A percentile compares a stretch with the other conserved stretches of the same genome.
These are phyloP conservation scores for Bufo bufo DNA, from an alignment of 2,113 vertebrate genomes.

Conservation along the genomic window DNA sequence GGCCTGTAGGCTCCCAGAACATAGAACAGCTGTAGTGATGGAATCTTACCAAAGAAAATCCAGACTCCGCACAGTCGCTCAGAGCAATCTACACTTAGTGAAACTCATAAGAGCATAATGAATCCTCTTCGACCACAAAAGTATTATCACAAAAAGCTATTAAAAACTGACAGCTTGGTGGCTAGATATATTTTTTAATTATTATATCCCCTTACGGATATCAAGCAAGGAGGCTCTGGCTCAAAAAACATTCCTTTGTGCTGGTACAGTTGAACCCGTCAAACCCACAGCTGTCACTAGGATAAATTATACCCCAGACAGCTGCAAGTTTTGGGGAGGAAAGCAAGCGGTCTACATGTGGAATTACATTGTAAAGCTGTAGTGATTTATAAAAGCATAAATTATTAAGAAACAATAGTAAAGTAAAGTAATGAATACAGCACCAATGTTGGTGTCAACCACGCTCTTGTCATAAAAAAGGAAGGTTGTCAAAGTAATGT, in stretches of 20 bases:
- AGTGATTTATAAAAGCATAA: background rate
- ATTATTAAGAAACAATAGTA: background rate
- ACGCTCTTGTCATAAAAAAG: background rate
- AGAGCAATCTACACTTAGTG: background rate
- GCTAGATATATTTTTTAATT: background rate
- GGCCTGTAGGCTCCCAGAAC: slow-evolving; percentile 44
- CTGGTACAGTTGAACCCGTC: background rate
- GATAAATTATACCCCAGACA: background rate
- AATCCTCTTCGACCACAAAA: background rate
- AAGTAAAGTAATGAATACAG: background rate
- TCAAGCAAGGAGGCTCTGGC: background rate
- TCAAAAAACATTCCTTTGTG: background rate
- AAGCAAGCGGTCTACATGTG: background rate
- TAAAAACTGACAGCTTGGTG: background rate
- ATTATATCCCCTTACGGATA: background rate
- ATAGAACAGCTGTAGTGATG: slow-evolving; percentile 52
- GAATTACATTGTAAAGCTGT: background rate
- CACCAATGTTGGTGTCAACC: background rate
- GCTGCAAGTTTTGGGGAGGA: background rate
- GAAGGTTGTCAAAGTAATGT: background rate
- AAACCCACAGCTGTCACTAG: background rate
- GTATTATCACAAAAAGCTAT: slow-evolving; percentile 1
- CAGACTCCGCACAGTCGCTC: background rate
- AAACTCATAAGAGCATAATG: slow-evolving; percentile 20
- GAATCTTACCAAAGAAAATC: slow-evolving; percentile 31